These are phyloP conservation scores for Meganola albula DNA, from an alignment of 2,888 invertebrate genomes.

Conservation along the genomic window DNA sequence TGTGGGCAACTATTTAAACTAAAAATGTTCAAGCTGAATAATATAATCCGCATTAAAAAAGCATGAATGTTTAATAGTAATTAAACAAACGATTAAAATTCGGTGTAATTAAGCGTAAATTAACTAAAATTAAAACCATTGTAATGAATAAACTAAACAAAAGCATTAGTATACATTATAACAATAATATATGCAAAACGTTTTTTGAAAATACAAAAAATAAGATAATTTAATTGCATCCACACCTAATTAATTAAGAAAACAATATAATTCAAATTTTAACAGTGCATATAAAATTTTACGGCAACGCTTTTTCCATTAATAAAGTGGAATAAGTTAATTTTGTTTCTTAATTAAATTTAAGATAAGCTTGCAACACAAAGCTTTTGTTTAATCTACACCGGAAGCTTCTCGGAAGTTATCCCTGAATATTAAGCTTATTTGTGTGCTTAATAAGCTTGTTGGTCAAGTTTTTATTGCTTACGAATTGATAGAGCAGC, in stretches of 20 bases:
- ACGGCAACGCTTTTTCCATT: conserved; percentile 17
- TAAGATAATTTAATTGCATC: conserved; percentile 18
- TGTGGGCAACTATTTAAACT: too few species aligned
- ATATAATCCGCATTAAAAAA: too few species aligned
- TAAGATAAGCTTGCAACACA: conserved; percentile 66
- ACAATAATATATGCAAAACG: conserved; percentile 26
- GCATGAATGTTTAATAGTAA: too few species aligned
- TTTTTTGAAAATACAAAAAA: conserved; percentile 16
- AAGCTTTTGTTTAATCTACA: conserved; percentile 60
- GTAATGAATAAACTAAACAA: conserved; percentile 11
- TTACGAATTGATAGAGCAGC: too few species aligned
- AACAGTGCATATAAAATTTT: conserved; percentile 18
- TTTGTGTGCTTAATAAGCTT: neutral
- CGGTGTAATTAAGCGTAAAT: too few species aligned
- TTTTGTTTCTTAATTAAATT: conserved; percentile 63
- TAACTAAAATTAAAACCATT: conserved; percentile 21
- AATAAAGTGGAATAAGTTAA: conserved; percentile 36
- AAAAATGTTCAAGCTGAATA: too few species aligned
- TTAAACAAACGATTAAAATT: too few species aligned
- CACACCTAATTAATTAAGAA: conserved; percentile 29
- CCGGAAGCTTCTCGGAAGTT: conserved; percentile 68
- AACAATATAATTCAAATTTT: conserved; percentile 29
- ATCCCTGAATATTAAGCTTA: conserved; percentile 20
- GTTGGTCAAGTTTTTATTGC: too few species aligned
- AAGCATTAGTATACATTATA: conserved; percentile 25